phyloP scores from a whole-genome alignment of 2,113 vertebrate species.

The Pavo muticus region DNA sequence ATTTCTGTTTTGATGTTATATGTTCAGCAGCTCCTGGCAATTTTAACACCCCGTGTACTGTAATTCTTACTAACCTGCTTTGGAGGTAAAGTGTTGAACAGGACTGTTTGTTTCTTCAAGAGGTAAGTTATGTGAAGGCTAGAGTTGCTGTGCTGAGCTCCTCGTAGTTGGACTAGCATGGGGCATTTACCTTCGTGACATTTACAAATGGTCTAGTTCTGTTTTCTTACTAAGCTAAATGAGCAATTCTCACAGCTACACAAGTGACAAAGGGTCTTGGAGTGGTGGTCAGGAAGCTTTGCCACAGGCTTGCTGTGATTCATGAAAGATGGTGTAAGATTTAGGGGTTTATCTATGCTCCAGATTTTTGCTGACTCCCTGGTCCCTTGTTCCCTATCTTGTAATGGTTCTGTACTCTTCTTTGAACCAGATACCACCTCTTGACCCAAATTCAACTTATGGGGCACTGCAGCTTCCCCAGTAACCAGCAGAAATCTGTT shows the following conservation, averaged over 20 bases:
- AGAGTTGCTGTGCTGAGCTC: neutral
- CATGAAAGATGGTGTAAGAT: neutral
- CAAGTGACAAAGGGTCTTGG: neutral
- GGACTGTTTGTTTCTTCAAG: neutral
- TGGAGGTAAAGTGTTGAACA: neutral
- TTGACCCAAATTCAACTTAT: neutral
- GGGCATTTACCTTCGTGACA: neutral
- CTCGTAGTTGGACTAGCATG: neutral
- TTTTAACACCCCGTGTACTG: neutral
- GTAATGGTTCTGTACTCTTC: neutral
- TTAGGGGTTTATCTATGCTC: neutral
- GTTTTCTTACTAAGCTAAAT: neutral
- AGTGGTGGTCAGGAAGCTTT: neutral
- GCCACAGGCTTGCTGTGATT: neutral
- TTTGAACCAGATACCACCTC: neutral
- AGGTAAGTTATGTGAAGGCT: neutral
- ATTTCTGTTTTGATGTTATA: too few relatives aligned
- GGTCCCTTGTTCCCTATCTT: neutral
- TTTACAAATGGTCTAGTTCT: neutral
- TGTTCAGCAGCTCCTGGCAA: neutral
- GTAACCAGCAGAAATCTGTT: neutral
- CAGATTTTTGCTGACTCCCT: neutral
- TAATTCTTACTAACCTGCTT: neutral
- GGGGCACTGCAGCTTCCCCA: neutral
- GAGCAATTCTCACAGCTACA: neutral